Conservation (phyloP, 1,140 invertebrate species). For the Asobara japonica region DNA sequence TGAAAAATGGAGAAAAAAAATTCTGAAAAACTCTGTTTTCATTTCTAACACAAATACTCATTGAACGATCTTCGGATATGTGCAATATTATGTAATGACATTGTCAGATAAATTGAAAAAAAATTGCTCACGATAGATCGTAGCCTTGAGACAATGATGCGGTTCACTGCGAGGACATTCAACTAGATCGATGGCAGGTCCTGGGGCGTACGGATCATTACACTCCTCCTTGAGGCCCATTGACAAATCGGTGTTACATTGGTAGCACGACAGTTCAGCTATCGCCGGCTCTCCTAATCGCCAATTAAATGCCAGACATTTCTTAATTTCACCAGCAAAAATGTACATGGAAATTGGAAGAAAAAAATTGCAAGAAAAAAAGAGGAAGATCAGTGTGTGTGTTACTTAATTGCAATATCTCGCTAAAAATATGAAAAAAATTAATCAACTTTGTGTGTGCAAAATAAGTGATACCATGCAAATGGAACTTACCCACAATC, state of each 20-base stretch:
- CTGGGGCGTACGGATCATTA: constrained; percentile 54
- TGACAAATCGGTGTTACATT: constrained; percentile 51
- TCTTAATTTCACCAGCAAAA: not conserved
- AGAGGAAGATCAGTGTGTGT: too few species aligned
- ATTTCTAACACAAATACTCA: not conserved
- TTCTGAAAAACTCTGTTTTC: too few species aligned
- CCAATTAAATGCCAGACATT: not conserved
- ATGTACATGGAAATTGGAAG: too few species aligned
- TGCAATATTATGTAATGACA: too few species aligned
- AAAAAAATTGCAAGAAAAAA: too few species aligned
- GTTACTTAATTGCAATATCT: too few species aligned
- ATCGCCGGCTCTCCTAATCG: constrained; percentile 27
- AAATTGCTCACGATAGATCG: constrained; percentile 51
- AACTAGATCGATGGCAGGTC: constrained; percentile 38
- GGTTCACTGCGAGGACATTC: constrained; percentile 48
- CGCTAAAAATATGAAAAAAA: too few species aligned
- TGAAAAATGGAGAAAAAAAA: too few species aligned
- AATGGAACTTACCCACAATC: too few species aligned
- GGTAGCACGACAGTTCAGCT: constrained; percentile 51
- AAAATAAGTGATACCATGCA: too few species aligned
- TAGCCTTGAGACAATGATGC: constrained; percentile 51
- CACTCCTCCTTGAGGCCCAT: constrained; percentile 45
- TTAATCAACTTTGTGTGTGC: too few species aligned
- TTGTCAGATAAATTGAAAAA: not conserved
- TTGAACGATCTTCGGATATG: not conserved